Percentiles rank a stretch among this genome's conserved stretches.
phyloP scores from a whole-genome alignment of 2,888 invertebrate genomes.

The Cephus nigrinus region DNA sequence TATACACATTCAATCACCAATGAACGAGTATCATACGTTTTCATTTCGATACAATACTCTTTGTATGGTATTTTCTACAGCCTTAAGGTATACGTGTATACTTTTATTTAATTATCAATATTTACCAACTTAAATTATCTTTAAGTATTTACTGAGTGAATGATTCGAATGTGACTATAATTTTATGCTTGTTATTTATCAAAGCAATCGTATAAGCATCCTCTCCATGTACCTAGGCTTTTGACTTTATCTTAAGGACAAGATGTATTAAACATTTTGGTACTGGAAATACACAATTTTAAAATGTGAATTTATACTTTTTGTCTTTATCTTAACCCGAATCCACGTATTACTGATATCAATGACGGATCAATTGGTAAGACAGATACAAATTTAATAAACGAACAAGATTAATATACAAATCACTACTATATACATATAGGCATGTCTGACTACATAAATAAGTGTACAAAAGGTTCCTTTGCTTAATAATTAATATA shows the following conservation, averaged over 20 bases:
- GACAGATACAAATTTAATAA: neutral
- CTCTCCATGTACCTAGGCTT: slow-evolving; percentile 16
- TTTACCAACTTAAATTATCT: neutral
- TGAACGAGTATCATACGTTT: neutral
- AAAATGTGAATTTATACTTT: slow-evolving; percentile 19
- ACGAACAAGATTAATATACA: neutral
- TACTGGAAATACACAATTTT: slow-evolving; percentile 42
- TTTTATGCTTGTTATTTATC: neutral
- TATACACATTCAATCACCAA: neutral
- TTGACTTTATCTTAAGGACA: slow-evolving; percentile 36
- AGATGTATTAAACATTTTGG: slow-evolving; percentile 41
- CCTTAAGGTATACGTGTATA: neutral
- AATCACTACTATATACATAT: neutral
- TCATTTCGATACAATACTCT: neutral
- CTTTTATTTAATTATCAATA: neutral
- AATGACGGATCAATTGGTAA: neutral
- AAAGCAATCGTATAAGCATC: neutral
- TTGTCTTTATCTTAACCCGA: neutral
- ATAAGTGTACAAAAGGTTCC: neutral
- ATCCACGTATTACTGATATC: neutral
- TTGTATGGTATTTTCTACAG: neutral
- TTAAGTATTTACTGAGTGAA: neutral
- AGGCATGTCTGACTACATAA: neutral
- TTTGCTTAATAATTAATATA: neutral
- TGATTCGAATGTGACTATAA: neutral